These are phyloP conservation scores for Brachyhypopomus occidentalis DNA, from an alignment of 2,113 vertebrate species.

Conservation along the genomic window DNA sequence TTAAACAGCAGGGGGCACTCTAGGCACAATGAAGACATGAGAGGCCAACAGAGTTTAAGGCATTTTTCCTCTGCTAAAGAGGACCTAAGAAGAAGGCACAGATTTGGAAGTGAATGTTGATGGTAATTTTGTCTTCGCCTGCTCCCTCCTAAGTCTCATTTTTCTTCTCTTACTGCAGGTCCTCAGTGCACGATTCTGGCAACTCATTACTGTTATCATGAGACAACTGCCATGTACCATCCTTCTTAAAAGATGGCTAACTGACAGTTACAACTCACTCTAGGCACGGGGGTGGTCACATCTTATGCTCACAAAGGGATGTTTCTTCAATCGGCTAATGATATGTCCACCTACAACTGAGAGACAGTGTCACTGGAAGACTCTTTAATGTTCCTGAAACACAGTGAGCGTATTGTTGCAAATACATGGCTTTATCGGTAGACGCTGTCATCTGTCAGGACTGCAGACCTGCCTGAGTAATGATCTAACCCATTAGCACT, in stretches of 20 bases:
- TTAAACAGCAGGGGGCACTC: constrained; percentile 72
- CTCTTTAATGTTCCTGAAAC: constrained; percentile 32
- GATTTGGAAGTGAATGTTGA: constrained; percentile 19
- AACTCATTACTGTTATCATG: constrained; percentile 56
- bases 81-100: constrained; percentile 25
- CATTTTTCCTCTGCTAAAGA: not conserved
- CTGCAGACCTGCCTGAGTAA: constrained; percentile 25
- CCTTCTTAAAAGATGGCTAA: constrained; percentile 61
- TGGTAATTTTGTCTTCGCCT: constrained; percentile 16
- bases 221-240: constrained; percentile 49
- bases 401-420: constrained; percentile 34
- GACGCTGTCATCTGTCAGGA: constrained; percentile 44
- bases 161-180: constrained; percentile 40
- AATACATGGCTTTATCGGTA: constrained; percentile 8
- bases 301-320: constrained; percentile 15
- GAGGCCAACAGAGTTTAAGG: not conserved
- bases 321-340: constrained; percentile 46
- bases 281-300: not conserved
- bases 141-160: not conserved
- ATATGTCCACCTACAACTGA: constrained; percentile 31
- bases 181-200: constrained; percentile 61
- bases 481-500: constrained; percentile 49
- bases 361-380: constrained; percentile 13
- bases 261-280: constrained; percentile 56
- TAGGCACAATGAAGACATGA: constrained; percentile 53